Conservation (phyloP, 2,113 vertebrate species). For the Anarhynchus alexandrinus region DNA sequence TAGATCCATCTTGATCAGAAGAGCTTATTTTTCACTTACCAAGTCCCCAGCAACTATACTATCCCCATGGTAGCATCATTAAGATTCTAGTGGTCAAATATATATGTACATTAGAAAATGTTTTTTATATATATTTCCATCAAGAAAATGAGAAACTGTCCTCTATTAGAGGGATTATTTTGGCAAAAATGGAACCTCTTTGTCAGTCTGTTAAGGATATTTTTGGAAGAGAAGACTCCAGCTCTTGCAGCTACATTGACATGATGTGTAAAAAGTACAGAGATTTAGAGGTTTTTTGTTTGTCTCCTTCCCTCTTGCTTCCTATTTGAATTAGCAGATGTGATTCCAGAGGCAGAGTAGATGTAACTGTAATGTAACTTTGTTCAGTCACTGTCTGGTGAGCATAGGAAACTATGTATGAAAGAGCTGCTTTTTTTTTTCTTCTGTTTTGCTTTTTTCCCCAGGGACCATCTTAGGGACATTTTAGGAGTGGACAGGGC, state of each 20-base stretch:
- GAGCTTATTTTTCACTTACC: constrained; percentile 8
- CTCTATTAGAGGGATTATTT: not conserved
- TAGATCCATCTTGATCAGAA: not conserved
- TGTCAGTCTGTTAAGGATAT: not conserved
- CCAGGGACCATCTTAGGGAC: not conserved
- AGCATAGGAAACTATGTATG: not conserved
- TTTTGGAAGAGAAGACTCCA: not conserved
- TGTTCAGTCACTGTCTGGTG: not conserved
- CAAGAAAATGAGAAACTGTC: not conserved
- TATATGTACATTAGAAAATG: not conserved
- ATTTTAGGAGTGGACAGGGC: not conserved
- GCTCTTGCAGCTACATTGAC: not conserved
- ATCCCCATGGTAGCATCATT: not conserved
- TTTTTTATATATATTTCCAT: not conserved
- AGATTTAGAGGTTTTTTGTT: not conserved
- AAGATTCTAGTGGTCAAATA: not conserved
- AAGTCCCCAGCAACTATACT: not conserved
- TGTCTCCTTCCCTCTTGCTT: not conserved
- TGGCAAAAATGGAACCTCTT: not conserved
- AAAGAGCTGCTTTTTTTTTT: not conserved
- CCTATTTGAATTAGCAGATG: not conserved
- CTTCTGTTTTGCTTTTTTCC: not conserved
- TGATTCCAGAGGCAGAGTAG: not conserved
- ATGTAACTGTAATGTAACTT: not conserved
- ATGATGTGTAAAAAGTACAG: not conserved